Evolutionary conservation across 2,113 vertebrate species (phyloP), one percentile per base, ranked within the genome.

Genomic region (Heteronetta atricapilla): DNA sequence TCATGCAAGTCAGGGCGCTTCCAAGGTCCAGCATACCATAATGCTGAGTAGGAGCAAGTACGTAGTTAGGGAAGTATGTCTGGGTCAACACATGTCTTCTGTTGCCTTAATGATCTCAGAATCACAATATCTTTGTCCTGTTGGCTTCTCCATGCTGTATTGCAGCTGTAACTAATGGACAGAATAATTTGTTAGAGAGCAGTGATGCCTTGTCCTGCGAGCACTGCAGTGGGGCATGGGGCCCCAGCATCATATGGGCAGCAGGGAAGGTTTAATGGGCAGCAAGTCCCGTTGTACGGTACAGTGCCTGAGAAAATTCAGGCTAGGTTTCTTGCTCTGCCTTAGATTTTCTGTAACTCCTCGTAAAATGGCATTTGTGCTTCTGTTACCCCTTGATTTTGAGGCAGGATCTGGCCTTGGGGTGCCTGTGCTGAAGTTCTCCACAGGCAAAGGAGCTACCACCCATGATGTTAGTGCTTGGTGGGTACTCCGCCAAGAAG

Each of bases 1-100:
- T 97, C 95, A 96, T 93, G 88, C 74, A 42, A 96, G 88, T 86
- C 88, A 73, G 90, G 94, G 86, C 26, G 14, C 80, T 96, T 97
- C 95, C 90, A 96, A 92, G 94, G 86, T 94, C 96, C 92, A 87
- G 94, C 95, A 95, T 96, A 96, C 95, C 96, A 96, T 14, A 96
- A 95, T 62, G 96, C 94, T 96, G 96, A 96, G 93, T 93, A 94
- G 94, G 68, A 73, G 74, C 74, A 3, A 94, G 95, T 96, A 96
- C 92, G 92, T 96, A 96, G 95, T 46, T 79, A 62, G 88, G 96
- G 96, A 97, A 97, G 83, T 97, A 97, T 97, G 94, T 96, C 96
- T 96, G 96, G 93, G 93, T 97, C 96, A 96, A 86, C 95, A 96
- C 92, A 95, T 93, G 88, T 94, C 93, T 96, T 94, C 83, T 96